Conservation (phyloP, 2,797 vertebrate genomes). For the Agapornis canus region DNA sequence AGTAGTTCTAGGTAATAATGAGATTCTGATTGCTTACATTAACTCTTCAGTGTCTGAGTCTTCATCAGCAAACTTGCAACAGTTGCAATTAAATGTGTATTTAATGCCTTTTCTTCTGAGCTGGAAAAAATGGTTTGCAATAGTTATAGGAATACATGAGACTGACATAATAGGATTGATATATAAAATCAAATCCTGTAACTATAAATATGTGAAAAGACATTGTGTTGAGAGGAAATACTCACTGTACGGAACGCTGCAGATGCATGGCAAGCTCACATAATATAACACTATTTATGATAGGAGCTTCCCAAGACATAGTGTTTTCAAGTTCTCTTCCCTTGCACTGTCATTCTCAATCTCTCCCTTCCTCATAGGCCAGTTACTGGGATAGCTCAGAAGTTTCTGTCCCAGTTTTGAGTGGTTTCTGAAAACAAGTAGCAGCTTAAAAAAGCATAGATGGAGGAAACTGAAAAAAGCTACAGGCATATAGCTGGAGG, state of each 20-base stretch:
- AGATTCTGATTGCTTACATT: not conserved
- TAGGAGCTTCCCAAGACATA: not conserved
- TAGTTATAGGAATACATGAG: not conserved
- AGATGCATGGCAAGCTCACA: accelerated
- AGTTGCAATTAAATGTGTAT: not conserved
- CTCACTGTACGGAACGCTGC: not conserved
- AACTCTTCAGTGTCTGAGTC: not conserved
- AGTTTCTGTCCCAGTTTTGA: constrained; percentile 51
- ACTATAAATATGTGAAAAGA: not conserved
- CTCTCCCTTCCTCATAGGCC: not conserved
- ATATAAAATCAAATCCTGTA: not conserved
- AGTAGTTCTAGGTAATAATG: not conserved
- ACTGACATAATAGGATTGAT: not conserved
- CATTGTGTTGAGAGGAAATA: not conserved
- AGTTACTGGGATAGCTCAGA: constrained; percentile 42
- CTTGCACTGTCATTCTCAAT: constrained; percentile 26
- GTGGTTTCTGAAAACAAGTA: constrained; percentile 54
- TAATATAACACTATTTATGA: not conserved
- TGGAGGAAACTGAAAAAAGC: not conserved
- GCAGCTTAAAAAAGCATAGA: constrained; percentile 41
- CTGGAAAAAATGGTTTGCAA: not conserved
- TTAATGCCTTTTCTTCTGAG: not conserved
- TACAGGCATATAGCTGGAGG: constrained; percentile 31
- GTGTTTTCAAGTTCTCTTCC: constrained; percentile 1
- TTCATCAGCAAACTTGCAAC: not conserved